A percentile compares a stretch with the other conserved stretches of the same genome.
These are phyloP conservation scores for Meriones psammophilus DNA, from an alignment of 2,797 vertebrate genomes.

Conservation along the genomic window DNA sequence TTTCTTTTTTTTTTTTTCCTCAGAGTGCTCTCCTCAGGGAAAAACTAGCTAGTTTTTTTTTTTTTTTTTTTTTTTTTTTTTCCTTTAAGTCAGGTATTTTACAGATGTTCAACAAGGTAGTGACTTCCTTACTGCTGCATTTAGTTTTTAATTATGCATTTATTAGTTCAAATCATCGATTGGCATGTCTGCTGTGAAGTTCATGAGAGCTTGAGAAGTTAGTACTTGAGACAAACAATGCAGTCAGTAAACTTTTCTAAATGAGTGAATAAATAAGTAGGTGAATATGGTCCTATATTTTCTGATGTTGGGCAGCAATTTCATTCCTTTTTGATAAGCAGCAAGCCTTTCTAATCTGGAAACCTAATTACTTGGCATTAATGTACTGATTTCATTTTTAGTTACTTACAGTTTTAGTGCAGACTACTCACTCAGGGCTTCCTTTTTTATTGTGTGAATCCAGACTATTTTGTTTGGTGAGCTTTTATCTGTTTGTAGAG, in stretches of 20 bases:
- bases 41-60: background rate
- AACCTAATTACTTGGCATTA: conserved; percentile 48
- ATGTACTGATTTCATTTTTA: conserved; percentile 54
- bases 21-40: conserved; percentile 15
- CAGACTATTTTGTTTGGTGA: conserved; percentile 21
- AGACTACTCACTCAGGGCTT: conserved; percentile 38
- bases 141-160: conserved; percentile 44
- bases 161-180: background rate
- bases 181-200: background rate
- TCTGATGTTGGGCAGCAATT: conserved; percentile 46
- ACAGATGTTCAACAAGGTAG: background rate
- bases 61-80: background rate
- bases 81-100: background rate
- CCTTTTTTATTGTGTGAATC: conserved; percentile 54
- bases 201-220: background rate
- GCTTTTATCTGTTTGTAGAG: conserved; percentile 27
- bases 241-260: conserved; percentile 13
- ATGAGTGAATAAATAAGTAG: background rate
- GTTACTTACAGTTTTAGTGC: background rate
- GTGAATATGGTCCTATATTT: conserved; percentile 37
- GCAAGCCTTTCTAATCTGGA: background rate
- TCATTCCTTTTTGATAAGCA: conserved; percentile 42
- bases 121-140: conserved; percentile 63
- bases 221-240: conserved; percentile 12
- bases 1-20: background rate